Evolutionary conservation across 2,113 vertebrate genomes (phyloP).

Genomic region (Syngnathus typhle): DNA sequence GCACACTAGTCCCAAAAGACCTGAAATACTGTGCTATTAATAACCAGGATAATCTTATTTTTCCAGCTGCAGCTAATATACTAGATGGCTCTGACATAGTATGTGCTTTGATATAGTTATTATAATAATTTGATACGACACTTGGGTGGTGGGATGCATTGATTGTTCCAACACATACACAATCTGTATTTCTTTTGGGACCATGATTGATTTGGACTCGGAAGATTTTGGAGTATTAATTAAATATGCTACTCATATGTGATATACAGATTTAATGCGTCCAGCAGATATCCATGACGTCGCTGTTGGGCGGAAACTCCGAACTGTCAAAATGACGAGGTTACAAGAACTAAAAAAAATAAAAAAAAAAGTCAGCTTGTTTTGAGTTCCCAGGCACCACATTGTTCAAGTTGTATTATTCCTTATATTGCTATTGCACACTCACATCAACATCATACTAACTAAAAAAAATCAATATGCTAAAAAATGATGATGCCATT

Average conservation of each 20-base stretch:
- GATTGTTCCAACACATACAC: constrained; percentile 53
- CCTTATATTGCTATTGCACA: too few species aligned
- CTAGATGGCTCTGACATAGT: constrained; percentile 29
- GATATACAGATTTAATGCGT: neutral
- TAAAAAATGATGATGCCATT: too few species aligned
- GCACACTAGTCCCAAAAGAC: constrained; percentile 25
- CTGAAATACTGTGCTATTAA: constrained; percentile 31
- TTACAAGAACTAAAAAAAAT: too few species aligned
- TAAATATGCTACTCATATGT: neutral
- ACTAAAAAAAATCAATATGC: too few species aligned
- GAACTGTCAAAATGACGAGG: too few species aligned
- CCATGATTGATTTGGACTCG: constrained; percentile 21
- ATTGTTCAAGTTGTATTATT: too few species aligned
- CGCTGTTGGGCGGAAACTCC: too few species aligned
- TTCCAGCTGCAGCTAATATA: constrained; percentile 49
- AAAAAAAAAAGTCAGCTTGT: too few species aligned
- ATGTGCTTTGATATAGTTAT: constrained; percentile 34
- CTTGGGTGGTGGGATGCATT: constrained; percentile 48
- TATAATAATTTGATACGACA: constrained; percentile 12
- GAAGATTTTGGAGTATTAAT: constrained; percentile 2
- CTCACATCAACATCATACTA: too few species aligned
- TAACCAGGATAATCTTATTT: constrained; percentile 45
- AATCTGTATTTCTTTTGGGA: constrained; percentile 29
- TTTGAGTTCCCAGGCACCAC: too few species aligned
- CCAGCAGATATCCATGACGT: constrained; percentile 9